Evolutionary conservation across 1,140 invertebrate genomes (phyloP).

Genomic region (Phthorimaea operculella): DNA sequence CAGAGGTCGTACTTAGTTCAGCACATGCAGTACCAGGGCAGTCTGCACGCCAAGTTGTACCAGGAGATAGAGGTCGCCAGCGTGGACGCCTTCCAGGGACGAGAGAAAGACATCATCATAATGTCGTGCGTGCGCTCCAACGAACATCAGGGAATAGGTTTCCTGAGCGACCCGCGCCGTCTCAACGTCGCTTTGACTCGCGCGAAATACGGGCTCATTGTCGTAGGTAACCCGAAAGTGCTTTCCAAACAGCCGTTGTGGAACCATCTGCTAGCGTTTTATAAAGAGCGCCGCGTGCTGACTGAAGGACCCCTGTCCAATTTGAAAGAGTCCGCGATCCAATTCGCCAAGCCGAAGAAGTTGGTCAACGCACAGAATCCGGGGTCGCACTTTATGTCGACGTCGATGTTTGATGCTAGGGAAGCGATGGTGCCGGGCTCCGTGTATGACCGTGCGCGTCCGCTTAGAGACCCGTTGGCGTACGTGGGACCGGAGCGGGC

Average conservation of each 20-base stretch:
- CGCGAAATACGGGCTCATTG: constrained; percentile 98
- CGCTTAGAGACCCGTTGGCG: constrained; percentile 83
- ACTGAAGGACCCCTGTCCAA: constrained; percentile 99
- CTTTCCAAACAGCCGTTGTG: constrained; percentile 97
- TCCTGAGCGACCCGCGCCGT: constrained; percentile 96
- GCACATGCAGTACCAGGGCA: constrained; percentile 99
- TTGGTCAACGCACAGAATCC: constrained; percentile 94
- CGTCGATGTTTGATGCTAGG: constrained; percentile 91
- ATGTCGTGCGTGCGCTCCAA: constrained; percentile 96
- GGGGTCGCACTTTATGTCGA: constrained; percentile 97
- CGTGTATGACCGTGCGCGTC: constrained; percentile 66
- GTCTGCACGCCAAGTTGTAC: constrained; percentile 95
- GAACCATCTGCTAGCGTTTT: constrained; percentile 98
- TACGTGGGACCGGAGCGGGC: constrained; percentile 91
- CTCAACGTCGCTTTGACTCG: constrained; percentile 98
- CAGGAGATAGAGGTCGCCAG: constrained; percentile 99
- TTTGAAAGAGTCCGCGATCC: constrained; percentile 95
- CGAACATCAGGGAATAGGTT: constrained; percentile 95
- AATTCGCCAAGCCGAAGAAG: constrained; percentile 97
- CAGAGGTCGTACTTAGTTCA: constrained; percentile 98
- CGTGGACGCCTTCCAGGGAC: constrained; percentile 97
- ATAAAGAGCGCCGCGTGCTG: constrained; percentile 97
- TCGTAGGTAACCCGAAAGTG: constrained; percentile 99
- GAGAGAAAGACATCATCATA: constrained; percentile 99
- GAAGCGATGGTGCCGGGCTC: constrained; percentile 90